phyloP scores from a whole-genome alignment of 2,888 invertebrate species.

The Leucophenga montana region DNA sequence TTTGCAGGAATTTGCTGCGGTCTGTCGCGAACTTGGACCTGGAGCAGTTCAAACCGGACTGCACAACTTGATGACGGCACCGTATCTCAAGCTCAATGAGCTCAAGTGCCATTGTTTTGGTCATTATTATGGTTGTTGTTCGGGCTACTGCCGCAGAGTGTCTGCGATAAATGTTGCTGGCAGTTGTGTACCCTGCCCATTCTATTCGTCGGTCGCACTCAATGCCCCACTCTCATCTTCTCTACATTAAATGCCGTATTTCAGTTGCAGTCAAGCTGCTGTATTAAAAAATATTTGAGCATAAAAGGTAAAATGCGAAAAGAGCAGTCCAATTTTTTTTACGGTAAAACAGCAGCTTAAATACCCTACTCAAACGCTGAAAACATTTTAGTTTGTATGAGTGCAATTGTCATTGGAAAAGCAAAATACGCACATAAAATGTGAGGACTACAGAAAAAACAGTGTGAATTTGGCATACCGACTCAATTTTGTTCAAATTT shows the following conservation, averaged over 20 bases:
- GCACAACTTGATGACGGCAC: not conserved
- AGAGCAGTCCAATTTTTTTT: too few species aligned
- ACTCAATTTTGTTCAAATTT: too few species aligned
- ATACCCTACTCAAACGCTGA: too few species aligned
- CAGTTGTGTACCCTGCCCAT: not conserved
- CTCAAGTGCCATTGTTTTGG: slow-evolving; percentile 23
- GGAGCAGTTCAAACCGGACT: not conserved
- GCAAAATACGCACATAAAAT: too few species aligned
- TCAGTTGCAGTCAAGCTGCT: slow-evolving; percentile 18
- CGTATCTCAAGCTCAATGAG: slow-evolving; percentile 7
- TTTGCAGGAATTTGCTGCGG: slow-evolving; percentile 17
- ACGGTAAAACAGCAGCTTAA: too few species aligned
- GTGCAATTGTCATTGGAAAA: too few species aligned
- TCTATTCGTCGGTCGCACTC: not conserved
- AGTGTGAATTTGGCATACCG: too few species aligned
- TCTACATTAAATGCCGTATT: not conserved
- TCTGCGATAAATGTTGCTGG: slow-evolving; percentile 7
- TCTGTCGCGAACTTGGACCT: not conserved
- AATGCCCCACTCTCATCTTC: not conserved
- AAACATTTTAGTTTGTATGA: too few species aligned
- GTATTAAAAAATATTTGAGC: not conserved
- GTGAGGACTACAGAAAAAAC: too few species aligned
- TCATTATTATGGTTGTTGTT: slow-evolving; percentile 27
- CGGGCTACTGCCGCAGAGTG: not conserved
- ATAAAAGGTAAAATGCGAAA: not conserved